phyloP scores from a whole-genome alignment of 1,140 invertebrate species.

The Drosophila bipectinata region DNA sequence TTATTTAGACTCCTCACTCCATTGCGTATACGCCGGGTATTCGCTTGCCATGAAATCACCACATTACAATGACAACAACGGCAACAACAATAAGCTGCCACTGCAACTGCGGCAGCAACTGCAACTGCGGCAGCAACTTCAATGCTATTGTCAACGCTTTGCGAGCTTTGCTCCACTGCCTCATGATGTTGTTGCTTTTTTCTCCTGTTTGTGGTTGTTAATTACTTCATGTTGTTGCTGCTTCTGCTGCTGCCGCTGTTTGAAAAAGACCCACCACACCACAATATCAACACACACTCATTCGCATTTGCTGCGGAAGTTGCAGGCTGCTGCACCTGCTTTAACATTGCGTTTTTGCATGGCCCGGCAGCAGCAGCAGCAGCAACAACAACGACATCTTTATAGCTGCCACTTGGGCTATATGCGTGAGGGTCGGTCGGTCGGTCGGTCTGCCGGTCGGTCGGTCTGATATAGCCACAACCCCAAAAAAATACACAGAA shows the following conservation, averaged over 20 bases:
- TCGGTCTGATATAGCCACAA: constrained; percentile 50
- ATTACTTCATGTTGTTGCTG: constrained; percentile 77
- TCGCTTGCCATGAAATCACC: constrained; percentile 67
- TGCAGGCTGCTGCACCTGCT: constrained; percentile 79
- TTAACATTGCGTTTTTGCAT: constrained; percentile 73
- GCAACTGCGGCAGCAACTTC: constrained; percentile 44
- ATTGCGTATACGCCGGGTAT: constrained; percentile 71
- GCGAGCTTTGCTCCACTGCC: constrained; percentile 47
- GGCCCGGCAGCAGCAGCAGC: constrained; percentile 41
- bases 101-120: constrained; percentile 29
- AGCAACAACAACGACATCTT: constrained; percentile 69
- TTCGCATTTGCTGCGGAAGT: constrained; percentile 72
- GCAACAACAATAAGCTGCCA: constrained; percentile 31
- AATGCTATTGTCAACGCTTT: constrained; percentile 82
- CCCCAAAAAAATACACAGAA: constrained; percentile 45
- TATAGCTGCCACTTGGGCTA: constrained; percentile 61
- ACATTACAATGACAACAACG: constrained; percentile 61
- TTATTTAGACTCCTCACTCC: constrained; percentile 2
- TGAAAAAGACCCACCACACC: constrained; percentile 59
- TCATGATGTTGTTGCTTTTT: constrained; percentile 25
- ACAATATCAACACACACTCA: constrained; percentile 26
- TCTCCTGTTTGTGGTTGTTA: constrained; percentile 68
- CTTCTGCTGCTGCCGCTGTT: constrained; percentile 47
- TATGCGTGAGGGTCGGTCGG: constrained; percentile 66
- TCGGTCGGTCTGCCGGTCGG: neutral